Evolutionary conservation across 2,888 invertebrate species (phyloP).

Genomic region (Pomacea canaliculata): DNA sequence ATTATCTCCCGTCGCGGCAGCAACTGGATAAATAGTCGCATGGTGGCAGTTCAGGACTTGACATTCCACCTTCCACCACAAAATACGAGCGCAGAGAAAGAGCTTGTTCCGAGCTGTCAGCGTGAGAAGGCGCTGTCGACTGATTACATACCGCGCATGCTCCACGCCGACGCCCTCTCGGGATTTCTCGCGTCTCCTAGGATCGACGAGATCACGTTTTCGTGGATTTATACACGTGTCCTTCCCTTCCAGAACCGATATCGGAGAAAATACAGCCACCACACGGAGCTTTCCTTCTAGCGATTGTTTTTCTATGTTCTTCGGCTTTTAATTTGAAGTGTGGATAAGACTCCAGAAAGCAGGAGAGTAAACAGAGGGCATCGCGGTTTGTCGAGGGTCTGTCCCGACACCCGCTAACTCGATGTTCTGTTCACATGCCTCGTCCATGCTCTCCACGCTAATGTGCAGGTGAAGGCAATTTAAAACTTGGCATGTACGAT

Average conservation of each 20-base stretch:
- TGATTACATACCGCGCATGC: slow-evolving; percentile 26
- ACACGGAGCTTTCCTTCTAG: slow-evolving; percentile 3
- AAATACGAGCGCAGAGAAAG: slow-evolving; percentile 9
- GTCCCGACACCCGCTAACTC: too few species aligned
- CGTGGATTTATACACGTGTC: background rate
- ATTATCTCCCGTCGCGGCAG: slow-evolving; percentile 22
- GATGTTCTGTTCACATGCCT: too few species aligned
- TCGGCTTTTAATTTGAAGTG: slow-evolving; percentile 13
- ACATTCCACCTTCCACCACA: slow-evolving; percentile 20
- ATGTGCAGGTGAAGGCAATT: background rate
- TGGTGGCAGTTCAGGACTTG: background rate
- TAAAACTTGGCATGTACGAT: background rate
- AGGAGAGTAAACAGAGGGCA: too few species aligned
- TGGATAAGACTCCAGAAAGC: background rate
- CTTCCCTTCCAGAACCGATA: background rate
- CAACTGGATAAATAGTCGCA: slow-evolving; percentile 34
- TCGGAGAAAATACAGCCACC: slow-evolving; percentile 7
- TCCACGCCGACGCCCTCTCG: slow-evolving; percentile 8
- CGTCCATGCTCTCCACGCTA: too few species aligned
- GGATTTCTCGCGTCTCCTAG: slow-evolving; percentile 9
- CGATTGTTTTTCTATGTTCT: slow-evolving; percentile 8
- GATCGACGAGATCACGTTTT: slow-evolving; percentile 6
- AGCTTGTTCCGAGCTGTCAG: slow-evolving; percentile 23
- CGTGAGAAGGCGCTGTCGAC: slow-evolving; percentile 21
- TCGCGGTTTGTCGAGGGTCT: too few species aligned